Conservation (phyloP, 2,888 invertebrate genomes). For the Yponomeuta malinellus region DNA sequence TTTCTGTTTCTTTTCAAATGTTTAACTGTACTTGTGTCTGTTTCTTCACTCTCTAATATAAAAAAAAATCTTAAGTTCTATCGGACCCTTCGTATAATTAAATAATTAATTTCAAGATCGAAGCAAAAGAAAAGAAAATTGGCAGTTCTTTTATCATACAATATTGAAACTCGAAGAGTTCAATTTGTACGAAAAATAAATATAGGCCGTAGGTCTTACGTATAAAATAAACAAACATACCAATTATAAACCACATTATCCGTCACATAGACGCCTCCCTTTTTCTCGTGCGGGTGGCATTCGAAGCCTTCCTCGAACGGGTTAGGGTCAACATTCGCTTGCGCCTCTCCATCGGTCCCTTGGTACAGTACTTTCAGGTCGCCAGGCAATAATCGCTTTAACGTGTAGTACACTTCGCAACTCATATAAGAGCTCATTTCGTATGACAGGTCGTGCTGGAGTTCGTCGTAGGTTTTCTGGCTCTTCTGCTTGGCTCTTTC, state of each 20-base stretch:
- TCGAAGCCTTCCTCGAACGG: constrained; percentile 82
- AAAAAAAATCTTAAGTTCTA: no score
- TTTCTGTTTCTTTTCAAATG: no score
- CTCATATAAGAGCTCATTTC: constrained; percentile 85
- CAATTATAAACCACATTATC: constrained; percentile 88
- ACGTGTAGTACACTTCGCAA: constrained; percentile 83
- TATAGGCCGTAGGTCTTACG: no score
- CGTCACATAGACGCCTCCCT: constrained; percentile 89
- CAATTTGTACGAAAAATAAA: no score
- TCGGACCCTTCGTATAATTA: no score
- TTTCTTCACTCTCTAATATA: no score
- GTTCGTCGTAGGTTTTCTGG: constrained; percentile 49
- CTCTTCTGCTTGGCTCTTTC: constrained; percentile 42
- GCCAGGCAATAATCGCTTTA: constrained; percentile 88
- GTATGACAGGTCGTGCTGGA: constrained; percentile 77
- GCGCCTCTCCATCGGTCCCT: constrained; percentile 51
- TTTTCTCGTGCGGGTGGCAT: constrained; percentile 77
- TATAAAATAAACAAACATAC: constrained; percentile 30
- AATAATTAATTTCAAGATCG: no score
- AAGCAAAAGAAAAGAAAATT: no score
- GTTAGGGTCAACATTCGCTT: constrained; percentile 75
- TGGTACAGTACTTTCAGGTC: constrained; percentile 86
- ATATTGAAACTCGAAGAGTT: no score
- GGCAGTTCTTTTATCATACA: no score
- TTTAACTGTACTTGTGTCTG: no score